These are phyloP conservation scores for Heliocidaris tuberculata DNA, from an alignment of 35 echinoderm and acorn worm species.

Conservation along the genomic window DNA sequence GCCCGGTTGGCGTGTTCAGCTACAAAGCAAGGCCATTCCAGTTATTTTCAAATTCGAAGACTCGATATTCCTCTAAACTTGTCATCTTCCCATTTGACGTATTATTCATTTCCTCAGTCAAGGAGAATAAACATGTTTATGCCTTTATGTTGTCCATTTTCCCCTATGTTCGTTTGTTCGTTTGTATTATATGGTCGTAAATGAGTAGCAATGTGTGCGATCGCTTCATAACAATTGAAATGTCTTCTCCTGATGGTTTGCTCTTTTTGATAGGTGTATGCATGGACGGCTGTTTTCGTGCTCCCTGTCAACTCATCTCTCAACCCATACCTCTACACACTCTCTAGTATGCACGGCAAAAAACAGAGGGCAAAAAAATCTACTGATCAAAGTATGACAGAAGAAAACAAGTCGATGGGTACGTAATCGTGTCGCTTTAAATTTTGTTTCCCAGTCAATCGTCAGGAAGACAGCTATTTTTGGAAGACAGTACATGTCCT, in stretches of 20 bases:
- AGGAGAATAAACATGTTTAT: too few relatives aligned
- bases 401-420: neutral
- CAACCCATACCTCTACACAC: constrained; percentile 70
- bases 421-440: neutral
- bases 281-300: constrained; percentile 68
- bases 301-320: constrained; percentile 67
- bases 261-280: constrained; percentile 41
- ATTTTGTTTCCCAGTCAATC: neutral
- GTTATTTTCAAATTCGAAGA: too few relatives aligned
- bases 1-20: constrained; percentile 15
- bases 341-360: neutral
- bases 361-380: neutral
- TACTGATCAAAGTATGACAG: neutral
- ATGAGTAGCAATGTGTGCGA: too few relatives aligned
- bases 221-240: too few relatives aligned
- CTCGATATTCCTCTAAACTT: too few relatives aligned
- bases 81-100: neutral
- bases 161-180: too few relatives aligned
- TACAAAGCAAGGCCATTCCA: neutral
- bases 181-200: too few relatives aligned
- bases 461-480: neutral
- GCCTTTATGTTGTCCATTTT: too few relatives aligned
- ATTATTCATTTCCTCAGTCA: too few relatives aligned
- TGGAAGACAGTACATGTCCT: neutral
- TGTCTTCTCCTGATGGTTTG: too few relatives aligned